phyloP scores from a whole-genome alignment of 2,113 vertebrate genomes.

The Catharus bicknelli region DNA sequence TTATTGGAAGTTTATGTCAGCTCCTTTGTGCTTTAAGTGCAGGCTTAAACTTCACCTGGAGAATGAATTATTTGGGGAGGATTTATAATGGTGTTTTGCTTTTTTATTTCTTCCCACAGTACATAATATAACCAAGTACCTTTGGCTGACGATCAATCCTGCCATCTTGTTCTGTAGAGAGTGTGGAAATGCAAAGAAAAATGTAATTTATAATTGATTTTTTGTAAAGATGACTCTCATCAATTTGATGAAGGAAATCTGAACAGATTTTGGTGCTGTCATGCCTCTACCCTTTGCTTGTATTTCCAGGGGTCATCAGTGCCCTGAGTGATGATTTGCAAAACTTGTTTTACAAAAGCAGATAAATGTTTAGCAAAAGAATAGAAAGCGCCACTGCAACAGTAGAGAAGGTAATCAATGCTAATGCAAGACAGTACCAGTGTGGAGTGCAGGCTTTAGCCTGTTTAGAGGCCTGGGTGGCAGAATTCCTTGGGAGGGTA shows the following conservation, averaged over 20 bases:
- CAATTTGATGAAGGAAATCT: not conserved
- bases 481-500: not conserved
- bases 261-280: not conserved
- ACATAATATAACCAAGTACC: not conserved
- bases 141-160: not conserved
- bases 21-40: not conserved
- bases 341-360: not conserved
- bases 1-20: not conserved
- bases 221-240: not conserved
- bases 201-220: not conserved
- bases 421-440: not conserved
- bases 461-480: not conserved
- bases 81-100: not conserved
- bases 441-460: not conserved
- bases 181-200: not conserved
- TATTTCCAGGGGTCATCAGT: not conserved
- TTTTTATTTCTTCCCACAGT: not conserved
- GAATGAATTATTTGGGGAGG: not conserved
- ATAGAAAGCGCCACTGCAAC: rapidly evolving
- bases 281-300: not conserved
- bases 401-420: not conserved
- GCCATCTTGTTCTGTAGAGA: not conserved
- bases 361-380: not conserved
- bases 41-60: not conserved
- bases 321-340: not conserved